phyloP scores from a whole-genome alignment of 1,140 invertebrate genomes.

The Phymastichus coffea region DNA sequence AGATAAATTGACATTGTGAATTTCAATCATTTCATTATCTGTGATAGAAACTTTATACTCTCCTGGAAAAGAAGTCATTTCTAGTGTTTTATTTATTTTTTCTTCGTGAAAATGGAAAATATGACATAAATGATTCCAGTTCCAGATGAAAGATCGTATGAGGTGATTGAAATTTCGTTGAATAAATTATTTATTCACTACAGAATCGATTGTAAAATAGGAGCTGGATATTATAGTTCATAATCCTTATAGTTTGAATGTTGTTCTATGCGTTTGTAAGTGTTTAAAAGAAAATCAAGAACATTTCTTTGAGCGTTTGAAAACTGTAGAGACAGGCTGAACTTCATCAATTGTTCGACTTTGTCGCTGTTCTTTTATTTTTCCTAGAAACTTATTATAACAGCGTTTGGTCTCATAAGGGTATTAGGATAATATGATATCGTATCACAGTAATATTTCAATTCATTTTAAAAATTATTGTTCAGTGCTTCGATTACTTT shows the following conservation, averaged over 20 bases:
- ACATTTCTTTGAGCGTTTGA: background rate
- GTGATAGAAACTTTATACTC: conserved; percentile 15
- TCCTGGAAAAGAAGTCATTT: conserved; percentile 14
- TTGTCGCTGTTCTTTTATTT: conserved; percentile 15
- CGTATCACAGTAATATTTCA: conserved; percentile 7
- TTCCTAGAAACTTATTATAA: conserved; percentile 17
- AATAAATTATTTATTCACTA: conserved; percentile 16
- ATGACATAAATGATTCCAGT: conserved; percentile 31
- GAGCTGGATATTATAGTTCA: background rate
- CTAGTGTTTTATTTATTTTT: conserved; percentile 14
- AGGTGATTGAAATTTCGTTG: conserved; percentile 7
- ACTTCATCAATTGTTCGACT: conserved; percentile 14
- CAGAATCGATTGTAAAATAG: background rate
- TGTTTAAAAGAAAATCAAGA: conserved; percentile 1
- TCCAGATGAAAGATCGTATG: conserved; percentile 29
- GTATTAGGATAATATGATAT: conserved; percentile 25
- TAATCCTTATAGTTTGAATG: conserved; percentile 9
- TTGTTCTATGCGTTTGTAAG: background rate
- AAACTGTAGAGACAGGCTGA: conserved; percentile 8
- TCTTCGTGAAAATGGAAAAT: conserved; percentile 33
- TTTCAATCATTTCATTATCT: conserved; percentile 16
- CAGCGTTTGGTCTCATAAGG: conserved; percentile 24
- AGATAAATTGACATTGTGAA: conserved; percentile 2
- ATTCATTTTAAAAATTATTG: conserved; percentile 7
- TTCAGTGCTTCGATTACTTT: conserved; percentile 23